Evolutionary conservation across 2,888 invertebrate genomes (phyloP).

Genomic region (Folsomia candida): DNA sequence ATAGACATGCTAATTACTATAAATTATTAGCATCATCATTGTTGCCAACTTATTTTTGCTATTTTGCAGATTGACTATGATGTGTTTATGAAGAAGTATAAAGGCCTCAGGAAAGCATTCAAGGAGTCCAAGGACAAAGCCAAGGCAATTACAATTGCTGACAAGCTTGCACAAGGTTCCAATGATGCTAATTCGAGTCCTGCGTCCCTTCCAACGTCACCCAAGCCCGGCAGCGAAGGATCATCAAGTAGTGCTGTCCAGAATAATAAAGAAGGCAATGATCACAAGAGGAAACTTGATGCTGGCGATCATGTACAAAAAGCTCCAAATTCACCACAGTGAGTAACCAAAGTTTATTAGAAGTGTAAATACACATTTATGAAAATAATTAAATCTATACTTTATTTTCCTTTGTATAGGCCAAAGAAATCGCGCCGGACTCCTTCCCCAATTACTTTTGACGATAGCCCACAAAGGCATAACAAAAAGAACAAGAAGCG

Average conservation of each 20-base stretch:
- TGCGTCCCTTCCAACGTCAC: constrained; percentile 39
- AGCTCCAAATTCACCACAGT: constrained; percentile 27
- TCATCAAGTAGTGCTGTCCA: constrained; percentile 25
- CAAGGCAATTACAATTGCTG: constrained; percentile 53
- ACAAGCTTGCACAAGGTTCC: constrained; percentile 26
- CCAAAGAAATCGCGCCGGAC: constrained; percentile 38
- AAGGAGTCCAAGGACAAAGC: constrained; percentile 65
- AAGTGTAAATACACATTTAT: no score
- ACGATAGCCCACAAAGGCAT: constrained; percentile 53
- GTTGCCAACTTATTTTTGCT: constrained; percentile 11
- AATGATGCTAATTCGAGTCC: constrained; percentile 35
- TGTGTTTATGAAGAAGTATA: constrained; percentile 69
- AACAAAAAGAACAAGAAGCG: constrained; percentile 53
- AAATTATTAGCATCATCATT: neutral
- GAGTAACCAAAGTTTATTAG: constrained; percentile 33
- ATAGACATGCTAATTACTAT: no score
- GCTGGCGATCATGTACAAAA: constrained; percentile 23
- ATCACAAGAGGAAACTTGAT: constrained; percentile 18
- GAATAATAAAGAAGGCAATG: constrained; percentile 20
- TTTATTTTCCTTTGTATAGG: constrained; percentile 20
- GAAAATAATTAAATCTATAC: no score
- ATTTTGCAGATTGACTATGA: constrained; percentile 64
- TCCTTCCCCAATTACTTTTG: constrained; percentile 48
- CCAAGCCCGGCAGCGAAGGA: constrained; percentile 21
- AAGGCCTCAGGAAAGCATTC: constrained; percentile 69